A percentile compares a stretch with the other conserved stretches of the same genome.
These are phyloP conservation scores for Magallana angulata DNA, from an alignment of 1,140 invertebrate genomes.

Conservation along the genomic window DNA sequence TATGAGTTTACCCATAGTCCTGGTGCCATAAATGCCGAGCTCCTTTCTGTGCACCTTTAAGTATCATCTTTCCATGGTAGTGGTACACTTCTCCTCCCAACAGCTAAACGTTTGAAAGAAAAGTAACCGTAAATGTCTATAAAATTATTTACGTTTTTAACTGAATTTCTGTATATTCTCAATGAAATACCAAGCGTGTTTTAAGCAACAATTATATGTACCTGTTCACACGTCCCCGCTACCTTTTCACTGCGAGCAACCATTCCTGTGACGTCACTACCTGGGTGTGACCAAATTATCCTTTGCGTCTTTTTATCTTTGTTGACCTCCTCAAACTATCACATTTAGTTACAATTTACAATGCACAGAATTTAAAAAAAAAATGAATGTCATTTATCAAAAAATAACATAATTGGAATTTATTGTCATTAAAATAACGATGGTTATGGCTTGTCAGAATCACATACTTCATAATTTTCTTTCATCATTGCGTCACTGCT, in stretches of 20 bases:
- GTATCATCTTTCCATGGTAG: conserved; percentile 66
- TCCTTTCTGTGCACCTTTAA: conserved; percentile 63
- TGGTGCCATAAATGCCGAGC: conserved; percentile 66
- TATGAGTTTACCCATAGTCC: conserved; percentile 62
- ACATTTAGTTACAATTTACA: too few species aligned
- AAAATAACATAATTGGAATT: too few species aligned
- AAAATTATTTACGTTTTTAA: neutral
- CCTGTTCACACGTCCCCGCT: conserved; percentile 70
- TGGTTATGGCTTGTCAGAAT: too few species aligned
- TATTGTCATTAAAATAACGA: too few species aligned
- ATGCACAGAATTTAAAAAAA: too few species aligned
- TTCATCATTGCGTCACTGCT: conserved; percentile 43
- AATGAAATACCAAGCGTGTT: neutral
- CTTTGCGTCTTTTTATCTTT: conserved; percentile 52
- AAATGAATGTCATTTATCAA: too few species aligned
- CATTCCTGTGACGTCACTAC: conserved; percentile 73
- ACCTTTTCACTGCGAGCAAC: conserved; percentile 70
- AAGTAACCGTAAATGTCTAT: neutral
- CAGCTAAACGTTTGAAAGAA: conserved; percentile 51
- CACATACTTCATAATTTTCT: conserved; percentile 47
- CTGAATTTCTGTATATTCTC: neutral
- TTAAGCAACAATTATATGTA: neutral
- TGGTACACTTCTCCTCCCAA: conserved; percentile 68
- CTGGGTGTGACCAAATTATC: conserved; percentile 71
- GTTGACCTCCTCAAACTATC: conserved; percentile 55